A percentile compares a stretch with the other conserved stretches of the same genome.
These are phyloP conservation scores for Rattus rattus DNA, from an alignment of 2,113 vertebrate genomes.

Conservation along the genomic window DNA sequence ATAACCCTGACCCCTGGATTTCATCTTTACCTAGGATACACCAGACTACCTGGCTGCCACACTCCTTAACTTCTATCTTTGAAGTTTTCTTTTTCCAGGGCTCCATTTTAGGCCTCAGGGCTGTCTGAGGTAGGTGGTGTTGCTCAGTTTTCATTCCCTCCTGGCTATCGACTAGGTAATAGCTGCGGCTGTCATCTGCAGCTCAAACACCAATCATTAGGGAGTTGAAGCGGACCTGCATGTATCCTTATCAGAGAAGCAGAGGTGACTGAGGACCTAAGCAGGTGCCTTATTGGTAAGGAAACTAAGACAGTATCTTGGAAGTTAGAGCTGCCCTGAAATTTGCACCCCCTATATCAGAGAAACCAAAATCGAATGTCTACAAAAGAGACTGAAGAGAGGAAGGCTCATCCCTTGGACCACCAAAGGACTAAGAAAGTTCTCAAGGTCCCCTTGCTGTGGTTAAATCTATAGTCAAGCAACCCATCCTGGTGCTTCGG, in stretches of 20 bases:
- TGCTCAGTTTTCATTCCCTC: not conserved
- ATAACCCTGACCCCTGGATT: not conserved
- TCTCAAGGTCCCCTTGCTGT: not conserved
- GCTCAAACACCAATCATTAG: not conserved
- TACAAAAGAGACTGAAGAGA: not conserved
- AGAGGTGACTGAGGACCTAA: not conserved
- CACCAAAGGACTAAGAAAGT: not conserved
- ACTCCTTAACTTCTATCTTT: not conserved
- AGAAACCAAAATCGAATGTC: not conserved
- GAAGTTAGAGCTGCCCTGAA: not conserved
- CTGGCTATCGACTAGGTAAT: too few relatives aligned
- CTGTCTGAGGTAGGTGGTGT: not conserved
- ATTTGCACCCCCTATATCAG: too few relatives aligned
- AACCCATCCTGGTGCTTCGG: too few relatives aligned
- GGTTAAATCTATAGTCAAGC: not conserved
- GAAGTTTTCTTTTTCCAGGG: not conserved
- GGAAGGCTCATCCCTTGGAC: not conserved
- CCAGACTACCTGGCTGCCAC: not conserved
- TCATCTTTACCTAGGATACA: not conserved
- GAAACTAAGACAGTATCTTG: not conserved
- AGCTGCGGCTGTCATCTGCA: not conserved
- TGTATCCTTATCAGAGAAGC: not conserved
- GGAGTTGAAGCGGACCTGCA: not conserved
- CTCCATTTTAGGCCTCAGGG: not conserved
- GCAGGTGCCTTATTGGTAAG: not conserved